Conservation (phyloP, 2,797 vertebrate genomes). For the Urocyon cinereoargenteus region DNA sequence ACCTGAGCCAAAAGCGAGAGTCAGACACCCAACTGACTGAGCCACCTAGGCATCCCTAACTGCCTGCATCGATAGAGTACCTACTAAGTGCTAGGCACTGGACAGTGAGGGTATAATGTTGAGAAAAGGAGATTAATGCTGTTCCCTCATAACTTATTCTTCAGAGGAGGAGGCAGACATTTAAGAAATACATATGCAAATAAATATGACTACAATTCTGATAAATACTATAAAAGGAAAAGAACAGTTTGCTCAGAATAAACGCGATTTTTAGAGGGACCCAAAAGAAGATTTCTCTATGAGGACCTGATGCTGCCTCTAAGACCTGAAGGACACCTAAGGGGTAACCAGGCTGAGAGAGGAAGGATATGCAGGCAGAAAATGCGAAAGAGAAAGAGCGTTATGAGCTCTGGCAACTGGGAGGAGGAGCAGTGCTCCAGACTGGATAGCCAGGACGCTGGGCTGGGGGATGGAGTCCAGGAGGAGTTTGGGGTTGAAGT, state of each 20-base stretch:
- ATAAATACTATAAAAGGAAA: neutral
- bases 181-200: neutral
- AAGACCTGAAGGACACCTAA: neutral
- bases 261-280: constrained; percentile 2
- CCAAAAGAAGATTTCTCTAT: neutral
- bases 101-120: too few relatives aligned
- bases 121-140: neutral
- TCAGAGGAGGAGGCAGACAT: neutral
- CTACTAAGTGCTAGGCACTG: neutral
- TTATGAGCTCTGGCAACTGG: neutral
- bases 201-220: neutral
- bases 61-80: neutral
- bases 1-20: neutral
- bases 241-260: neutral
- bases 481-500: neutral
- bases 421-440: neutral
- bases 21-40: neutral
- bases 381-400: neutral
- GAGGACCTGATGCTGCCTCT: neutral
- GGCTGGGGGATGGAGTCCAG: neutral
- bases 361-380: neutral
- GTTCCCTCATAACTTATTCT: neutral
- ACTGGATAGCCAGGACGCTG: neutral
- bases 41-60: neutral
- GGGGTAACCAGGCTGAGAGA: neutral